Percentiles rank a stretch among this genome's conserved stretches.
Evolutionary conservation across 2,113 vertebrate species (phyloP).

Genomic region (Bubo bubo): DNA sequence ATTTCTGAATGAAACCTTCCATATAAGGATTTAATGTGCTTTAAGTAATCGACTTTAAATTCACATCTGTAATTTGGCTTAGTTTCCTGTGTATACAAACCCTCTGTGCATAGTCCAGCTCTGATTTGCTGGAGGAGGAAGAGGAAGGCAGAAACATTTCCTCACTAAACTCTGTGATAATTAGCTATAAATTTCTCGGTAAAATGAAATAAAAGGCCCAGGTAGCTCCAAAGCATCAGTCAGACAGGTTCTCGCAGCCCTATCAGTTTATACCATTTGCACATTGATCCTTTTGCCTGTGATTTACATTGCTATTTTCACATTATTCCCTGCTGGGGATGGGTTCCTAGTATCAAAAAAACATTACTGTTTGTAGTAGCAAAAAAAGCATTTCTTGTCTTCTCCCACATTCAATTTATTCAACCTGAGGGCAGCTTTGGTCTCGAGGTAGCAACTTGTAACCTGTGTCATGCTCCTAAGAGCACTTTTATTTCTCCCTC

Average conservation of each 20-base stretch:
- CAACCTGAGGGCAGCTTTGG: not conserved
- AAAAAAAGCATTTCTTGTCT: not conserved
- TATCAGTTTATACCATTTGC: not conserved
- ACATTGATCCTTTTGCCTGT: not conserved
- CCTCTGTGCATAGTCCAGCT: not conserved
- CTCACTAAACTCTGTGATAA: not conserved
- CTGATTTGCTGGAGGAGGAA: not conserved
- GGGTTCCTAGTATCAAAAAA: not conserved
- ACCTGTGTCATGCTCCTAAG: not conserved
- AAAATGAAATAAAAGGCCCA: not conserved
- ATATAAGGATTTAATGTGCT: not conserved
- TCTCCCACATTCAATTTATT: not conserved
- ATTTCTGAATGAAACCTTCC: slow-evolving; percentile 27
- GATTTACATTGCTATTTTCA: not conserved
- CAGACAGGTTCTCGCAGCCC: fast-evolving
- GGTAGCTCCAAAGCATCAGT: not conserved
- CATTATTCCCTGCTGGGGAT: not conserved
- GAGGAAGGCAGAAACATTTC: not conserved
- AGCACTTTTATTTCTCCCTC: not conserved
- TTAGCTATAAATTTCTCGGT: not conserved
- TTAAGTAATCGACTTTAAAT: slow-evolving; percentile 27
- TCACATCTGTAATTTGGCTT: slow-evolving; percentile 36
- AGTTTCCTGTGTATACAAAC: not conserved
- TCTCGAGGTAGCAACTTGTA: not conserved
- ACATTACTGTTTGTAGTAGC: not conserved